Evolutionary conservation across 2,888 invertebrate genomes (phyloP).

Genomic region (Patella depressa): DNA sequence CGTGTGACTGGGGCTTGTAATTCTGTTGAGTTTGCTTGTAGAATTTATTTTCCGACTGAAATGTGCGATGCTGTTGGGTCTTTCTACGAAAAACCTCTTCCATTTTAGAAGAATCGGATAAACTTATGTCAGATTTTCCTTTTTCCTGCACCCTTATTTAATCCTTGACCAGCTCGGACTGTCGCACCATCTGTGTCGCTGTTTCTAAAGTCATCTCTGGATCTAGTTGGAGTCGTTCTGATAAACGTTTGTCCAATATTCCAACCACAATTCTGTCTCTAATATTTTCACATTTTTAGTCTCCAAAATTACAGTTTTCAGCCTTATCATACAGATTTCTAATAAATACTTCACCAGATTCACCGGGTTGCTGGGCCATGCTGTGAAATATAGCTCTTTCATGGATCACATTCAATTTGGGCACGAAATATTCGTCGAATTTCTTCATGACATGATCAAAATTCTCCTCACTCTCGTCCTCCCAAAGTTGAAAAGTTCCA

Average conservation of each 20-base stretch:
- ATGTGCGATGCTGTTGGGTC: not conserved
- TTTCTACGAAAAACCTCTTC: not conserved
- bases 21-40: not conserved
- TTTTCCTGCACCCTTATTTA: conserved; percentile 18
- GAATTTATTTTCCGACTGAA: no score
- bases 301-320: conserved; percentile 28
- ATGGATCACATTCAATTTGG: conserved; percentile 28
- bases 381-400: conserved; percentile 26
- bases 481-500: conserved; percentile 23
- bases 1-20: not conserved
- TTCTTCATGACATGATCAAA: conserved; percentile 26
- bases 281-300: conserved; percentile 25
- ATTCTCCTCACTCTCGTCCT: conserved; percentile 19
- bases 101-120: not conserved
- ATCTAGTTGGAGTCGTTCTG: conserved; percentile 27
- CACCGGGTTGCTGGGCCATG: conserved; percentile 19
- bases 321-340: conserved; percentile 28
- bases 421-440: conserved; percentile 29
- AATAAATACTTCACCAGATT: conserved; percentile 28
- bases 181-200: conserved; percentile 21
- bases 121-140: conserved; percentile 3
- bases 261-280: conserved; percentile 29
- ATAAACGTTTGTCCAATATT: conserved; percentile 22
- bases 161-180: conserved; percentile 26
- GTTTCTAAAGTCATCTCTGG: conserved; percentile 19